phyloP scores from a whole-genome alignment of 37 sponge, comb jelly and placozoan species.

The Chondrosia reniformis region DNA sequence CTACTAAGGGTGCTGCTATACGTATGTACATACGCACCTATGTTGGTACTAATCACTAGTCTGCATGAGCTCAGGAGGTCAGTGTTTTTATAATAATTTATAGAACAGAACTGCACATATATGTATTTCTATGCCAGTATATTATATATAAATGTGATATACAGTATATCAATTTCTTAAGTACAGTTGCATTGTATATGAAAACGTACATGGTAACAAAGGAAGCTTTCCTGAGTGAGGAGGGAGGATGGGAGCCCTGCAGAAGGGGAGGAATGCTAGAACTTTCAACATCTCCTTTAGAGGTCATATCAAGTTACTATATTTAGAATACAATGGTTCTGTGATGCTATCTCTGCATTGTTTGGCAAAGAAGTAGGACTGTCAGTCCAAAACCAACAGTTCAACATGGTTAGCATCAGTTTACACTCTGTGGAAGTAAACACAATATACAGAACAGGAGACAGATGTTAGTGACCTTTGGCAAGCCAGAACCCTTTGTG shows the following conservation, averaged over 20 bases:
- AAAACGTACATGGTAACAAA: not conserved
- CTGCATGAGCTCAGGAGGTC: too few relatives aligned
- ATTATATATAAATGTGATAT: not conserved
- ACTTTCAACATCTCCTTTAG: not conserved
- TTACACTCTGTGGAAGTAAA: too few relatives aligned
- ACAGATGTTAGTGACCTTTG: too few relatives aligned
- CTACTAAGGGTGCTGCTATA: not conserved
- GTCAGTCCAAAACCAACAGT: too few relatives aligned
- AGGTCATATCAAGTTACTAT: not conserved
- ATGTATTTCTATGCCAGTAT: not conserved
- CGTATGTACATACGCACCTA: not conserved
- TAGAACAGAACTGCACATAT: not conserved
- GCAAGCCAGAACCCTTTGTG: too few relatives aligned
- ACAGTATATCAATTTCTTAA: too few relatives aligned
- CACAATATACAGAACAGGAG: too few relatives aligned
- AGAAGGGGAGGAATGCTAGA: not conserved
- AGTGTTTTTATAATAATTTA: too few relatives aligned
- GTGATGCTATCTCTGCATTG: too few relatives aligned
- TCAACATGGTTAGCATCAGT: too few relatives aligned
- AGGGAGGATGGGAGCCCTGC: not conserved
- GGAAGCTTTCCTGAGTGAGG: not conserved
- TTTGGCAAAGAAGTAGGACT: too few relatives aligned
- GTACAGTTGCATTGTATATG: not conserved
- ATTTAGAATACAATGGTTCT: not conserved
- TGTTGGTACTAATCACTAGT: not conserved